Percentiles rank a stretch among this genome's conserved stretches.
Evolutionary conservation across 2,797 vertebrate species (phyloP).

Genomic region (Lithobates sylvaticus): DNA sequence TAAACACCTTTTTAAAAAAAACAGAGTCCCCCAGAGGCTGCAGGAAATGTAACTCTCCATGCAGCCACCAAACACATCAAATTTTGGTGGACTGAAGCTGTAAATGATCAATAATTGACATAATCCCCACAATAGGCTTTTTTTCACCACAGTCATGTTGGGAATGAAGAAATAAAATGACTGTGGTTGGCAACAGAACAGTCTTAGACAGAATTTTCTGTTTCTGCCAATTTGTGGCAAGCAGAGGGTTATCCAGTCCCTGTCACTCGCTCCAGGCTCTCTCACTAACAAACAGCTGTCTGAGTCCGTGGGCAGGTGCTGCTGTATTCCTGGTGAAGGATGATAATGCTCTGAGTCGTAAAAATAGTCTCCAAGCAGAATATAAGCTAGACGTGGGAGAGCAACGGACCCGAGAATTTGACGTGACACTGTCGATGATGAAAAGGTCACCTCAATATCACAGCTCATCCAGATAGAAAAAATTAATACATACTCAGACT

Average conservation of each 20-base stretch:
- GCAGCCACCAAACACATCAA: no score
- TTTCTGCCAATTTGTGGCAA: not conserved
- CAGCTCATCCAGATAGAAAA: not conserved
- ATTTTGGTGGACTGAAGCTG: no score
- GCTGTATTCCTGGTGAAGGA: conserved; percentile 19
- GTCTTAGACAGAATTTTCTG: no score
- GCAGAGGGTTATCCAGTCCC: not conserved
- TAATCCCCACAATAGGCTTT: no score
- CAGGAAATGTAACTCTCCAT: no score
- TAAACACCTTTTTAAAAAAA: no score
- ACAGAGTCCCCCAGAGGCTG: no score
- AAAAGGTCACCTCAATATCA: conserved; percentile 1
- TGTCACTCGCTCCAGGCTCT: not conserved
- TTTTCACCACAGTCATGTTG: no score
- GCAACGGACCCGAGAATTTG: not conserved
- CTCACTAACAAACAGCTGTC: conserved; percentile 19
- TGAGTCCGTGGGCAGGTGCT: conserved; percentile 16
- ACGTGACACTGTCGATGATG: not conserved
- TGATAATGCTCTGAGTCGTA: conserved; percentile 5
- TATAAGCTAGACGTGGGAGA: not conserved
- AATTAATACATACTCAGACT: no score
- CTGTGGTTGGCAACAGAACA: no score
- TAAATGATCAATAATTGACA: no score
- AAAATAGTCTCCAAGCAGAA: conserved; percentile 3
- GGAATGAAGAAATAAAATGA: no score